Evolutionary conservation across 2,113 vertebrate genomes (phyloP).

Genomic region (Pipa parva): DNA sequence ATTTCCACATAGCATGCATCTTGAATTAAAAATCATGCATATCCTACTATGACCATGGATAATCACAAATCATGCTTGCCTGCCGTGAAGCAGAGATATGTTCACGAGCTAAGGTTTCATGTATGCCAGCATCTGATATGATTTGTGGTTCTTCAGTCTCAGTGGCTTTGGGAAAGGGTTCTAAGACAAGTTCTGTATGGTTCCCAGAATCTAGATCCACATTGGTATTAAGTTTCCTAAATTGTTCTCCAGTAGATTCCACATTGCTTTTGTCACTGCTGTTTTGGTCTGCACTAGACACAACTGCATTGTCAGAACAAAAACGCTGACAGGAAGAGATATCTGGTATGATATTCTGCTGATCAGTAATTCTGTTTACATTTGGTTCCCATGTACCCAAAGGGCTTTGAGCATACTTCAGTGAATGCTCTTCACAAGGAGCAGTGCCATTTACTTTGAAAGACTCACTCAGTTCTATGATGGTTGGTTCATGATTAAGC

Average conservation of each 20-base stretch:
- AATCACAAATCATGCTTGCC: constrained; percentile 69
- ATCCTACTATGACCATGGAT: constrained; percentile 24
- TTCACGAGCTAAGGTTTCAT: constrained; percentile 62
- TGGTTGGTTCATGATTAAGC: no score
- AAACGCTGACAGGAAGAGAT: constrained; percentile 42
- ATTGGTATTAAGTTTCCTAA: neutral
- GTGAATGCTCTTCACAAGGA: neutral
- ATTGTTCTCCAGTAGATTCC: neutral
- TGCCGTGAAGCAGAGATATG: constrained; percentile 90
- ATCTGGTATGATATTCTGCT: constrained; percentile 65
- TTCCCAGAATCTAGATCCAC: neutral
- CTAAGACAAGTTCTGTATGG: neutral
- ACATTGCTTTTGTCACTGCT: neutral
- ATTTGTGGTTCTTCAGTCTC: constrained; percentile 49
- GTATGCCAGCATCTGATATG: constrained; percentile 22
- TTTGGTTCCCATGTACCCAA: constrained; percentile 17
- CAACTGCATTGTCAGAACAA: neutral
- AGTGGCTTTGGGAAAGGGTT: constrained; percentile 48
- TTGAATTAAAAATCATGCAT: constrained; percentile 47
- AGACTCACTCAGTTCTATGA: no score
- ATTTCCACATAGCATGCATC: constrained; percentile 43
- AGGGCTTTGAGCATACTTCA: neutral
- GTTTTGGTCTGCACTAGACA: neutral
- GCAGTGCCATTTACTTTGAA: no score
- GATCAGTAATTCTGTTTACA: constrained; percentile 58